Conservation (phyloP, 1,140 invertebrate genomes). For the Calycopis cecrops region DNA sequence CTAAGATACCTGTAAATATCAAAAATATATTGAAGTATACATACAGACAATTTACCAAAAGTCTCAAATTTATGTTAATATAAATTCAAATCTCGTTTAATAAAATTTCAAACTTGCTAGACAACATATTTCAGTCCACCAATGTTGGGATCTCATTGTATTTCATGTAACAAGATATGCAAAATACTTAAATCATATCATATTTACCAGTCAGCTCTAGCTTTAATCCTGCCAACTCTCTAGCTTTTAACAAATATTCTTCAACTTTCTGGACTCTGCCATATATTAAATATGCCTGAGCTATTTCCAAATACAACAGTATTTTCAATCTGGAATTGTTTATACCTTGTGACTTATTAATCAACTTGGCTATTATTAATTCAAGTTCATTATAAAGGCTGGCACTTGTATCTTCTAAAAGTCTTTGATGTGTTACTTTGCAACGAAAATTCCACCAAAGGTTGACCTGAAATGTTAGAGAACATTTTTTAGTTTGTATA, state of each 20-base stretch:
- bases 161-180: too few relatives aligned
- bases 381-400: constrained; percentile 79
- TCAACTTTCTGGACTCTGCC: constrained; percentile 82
- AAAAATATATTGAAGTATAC: background rate
- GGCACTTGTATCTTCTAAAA: constrained; percentile 83
- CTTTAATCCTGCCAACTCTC: constrained; percentile 78
- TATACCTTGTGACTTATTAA: constrained; percentile 55
- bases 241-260: constrained; percentile 79
- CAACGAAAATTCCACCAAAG: constrained; percentile 86
- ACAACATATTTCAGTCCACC: too few relatives aligned
- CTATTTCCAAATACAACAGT: constrained; percentile 84
- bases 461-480: constrained; percentile 53
- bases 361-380: constrained; percentile 74
- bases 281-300: constrained; percentile 84
- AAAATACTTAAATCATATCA: background rate
- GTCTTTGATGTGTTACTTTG: constrained; percentile 83
- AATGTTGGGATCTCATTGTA: too few relatives aligned
- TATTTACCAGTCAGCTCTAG: constrained; percentile 79
- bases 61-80: too few relatives aligned
- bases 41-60: too few relatives aligned
- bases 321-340: constrained; percentile 73
- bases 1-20: constrained; percentile 80
- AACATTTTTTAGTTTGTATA: background rate
- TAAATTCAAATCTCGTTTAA: too few relatives aligned
- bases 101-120: too few relatives aligned